A percentile compares a stretch with the other conserved stretches of the same genome.
These are phyloP conservation scores for Diglossa cyanea DNA, from an alignment of 2,797 vertebrate genomes.

Conservation along the genomic window DNA sequence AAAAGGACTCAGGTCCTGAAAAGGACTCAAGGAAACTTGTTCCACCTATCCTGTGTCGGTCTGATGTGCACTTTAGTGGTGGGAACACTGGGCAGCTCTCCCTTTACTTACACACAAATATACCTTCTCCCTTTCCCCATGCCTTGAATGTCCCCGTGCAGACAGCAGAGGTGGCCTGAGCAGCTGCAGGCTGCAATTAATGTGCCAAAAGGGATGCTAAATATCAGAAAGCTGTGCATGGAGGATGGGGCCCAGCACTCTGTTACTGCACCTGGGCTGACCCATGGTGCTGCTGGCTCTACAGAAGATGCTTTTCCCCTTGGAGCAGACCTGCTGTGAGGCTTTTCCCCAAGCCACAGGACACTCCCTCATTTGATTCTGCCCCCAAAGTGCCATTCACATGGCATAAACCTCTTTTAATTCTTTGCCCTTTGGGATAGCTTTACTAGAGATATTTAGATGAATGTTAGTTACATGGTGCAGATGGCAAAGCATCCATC, in stretches of 20 bases:
- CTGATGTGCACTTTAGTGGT: neutral
- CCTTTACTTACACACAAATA: neutral
- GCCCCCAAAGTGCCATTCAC: neutral
- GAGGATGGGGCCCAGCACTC: neutral
- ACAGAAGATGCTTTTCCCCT: neutral
- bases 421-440: conserved; percentile 52
- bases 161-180: neutral
- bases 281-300: neutral
- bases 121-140: fast-evolving
- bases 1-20: neutral
- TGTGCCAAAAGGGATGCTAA: neutral
- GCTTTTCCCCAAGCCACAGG: neutral
- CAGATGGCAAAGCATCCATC: conserved; percentile 62
- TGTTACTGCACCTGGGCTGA: neutral
- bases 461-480: conserved; percentile 44
- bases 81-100: neutral
- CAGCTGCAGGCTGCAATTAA: neutral
- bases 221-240: neutral
- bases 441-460: conserved; percentile 61
- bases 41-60: neutral
- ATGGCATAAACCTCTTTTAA: conserved; percentile 55
- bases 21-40: neutral
- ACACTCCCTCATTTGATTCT: neutral
- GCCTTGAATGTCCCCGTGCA: neutral
- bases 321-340: neutral